Evolutionary conservation across 1,140 invertebrate genomes (phyloP), one percentile per base, ranked within the genome.

Genomic region (Hycleus phaleratus): DNA sequence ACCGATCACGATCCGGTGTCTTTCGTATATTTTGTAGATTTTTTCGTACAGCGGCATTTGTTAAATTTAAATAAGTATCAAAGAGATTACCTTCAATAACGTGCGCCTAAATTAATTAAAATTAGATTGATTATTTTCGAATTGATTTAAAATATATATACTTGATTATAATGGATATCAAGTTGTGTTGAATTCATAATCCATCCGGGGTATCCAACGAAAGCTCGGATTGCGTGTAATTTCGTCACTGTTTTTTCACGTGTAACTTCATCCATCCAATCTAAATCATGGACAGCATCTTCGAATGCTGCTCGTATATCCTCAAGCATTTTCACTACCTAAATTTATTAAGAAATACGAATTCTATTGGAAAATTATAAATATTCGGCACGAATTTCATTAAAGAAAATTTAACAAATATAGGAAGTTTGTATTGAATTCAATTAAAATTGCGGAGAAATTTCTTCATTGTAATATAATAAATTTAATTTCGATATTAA

Each of bases 181-280:
- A 85, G 72, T 54, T 79, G 74, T 11, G 75, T 65, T 0, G 70
- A 44, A 7, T 79, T 74, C 38, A 79, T 78, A 10, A 90, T 81
- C 83, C 86, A 89, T 43, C 86, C 81, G 6, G 85, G 85, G 73
- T 86, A 86, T 43, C 84, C 85, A 40, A 87, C 82, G 70, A 85
- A 86, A 56, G 82, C 81, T 59, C 83, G 77, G 68, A 87, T 87
- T 25, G 82, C 82, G 53, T 78, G 72, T 25, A 86, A 74, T 68
- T 87, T 87, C 53, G 69, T 73, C 38, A 85, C 76, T 1, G 85
- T 84, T 59, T 75, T 77, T 50, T 74, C 68, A 55, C 80, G 79
- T 7, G 89, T 91, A 24, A 75, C 76, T 3, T 74, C 72, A 68
- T 91, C 88, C 86, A 92, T 90, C 89, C 89, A 92, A 18, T 85